Evolutionary conservation across 2,797 vertebrate species (phyloP), one percentile per base, ranked within the genome.

Genomic region (Tauraco hartlaubi): DNA sequence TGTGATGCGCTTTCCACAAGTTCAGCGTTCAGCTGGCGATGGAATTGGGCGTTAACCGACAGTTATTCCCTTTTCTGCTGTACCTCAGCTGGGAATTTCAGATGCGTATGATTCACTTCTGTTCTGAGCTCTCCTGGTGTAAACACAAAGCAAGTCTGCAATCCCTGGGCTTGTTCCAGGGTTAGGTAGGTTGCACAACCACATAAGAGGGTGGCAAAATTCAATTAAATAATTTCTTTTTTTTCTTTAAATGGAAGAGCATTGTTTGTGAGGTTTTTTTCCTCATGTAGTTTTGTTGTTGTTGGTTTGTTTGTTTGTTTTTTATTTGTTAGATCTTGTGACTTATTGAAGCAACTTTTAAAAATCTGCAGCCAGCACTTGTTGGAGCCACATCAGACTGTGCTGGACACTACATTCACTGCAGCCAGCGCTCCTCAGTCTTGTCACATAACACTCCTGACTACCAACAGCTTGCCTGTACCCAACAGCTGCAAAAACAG

Each of bases 401-500:
- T 15, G 44, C 11, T 20, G 35, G 69, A 28, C 22, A 4, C 12
- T 6, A 8, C 3, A 21, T 17, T 21, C 15, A 22, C 9, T n/a
- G 23, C 22, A 6, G 44, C 61, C 52, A 16, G 44, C 10, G 3
- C 17, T 17, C 29, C 21, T 41, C 8, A 20, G 11, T 54, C 58
- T n/a, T 63, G 58, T 44, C 80, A 6, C 2, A 0, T 9, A 49
- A 16, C 46, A 20, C 12, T 28, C 35, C 15, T 0, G 2, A 17
- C 13, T 21, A 17, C 29, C 15, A 20, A 3, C 8, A 0, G 22
- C 51, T 28, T 20, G 11, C 17, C 29, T 18, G n/a, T 2, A 13
- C 25, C 44, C 17, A 12, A 13, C 29, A n/a, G 35, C 64, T 58
- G 37, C 29, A 46, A 25, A 33, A 78, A 29, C 1, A 0, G 19